These are phyloP conservation scores for Lithobates pipiens DNA, from an alignment of 2,797 vertebrate species.

Conservation along the genomic window DNA sequence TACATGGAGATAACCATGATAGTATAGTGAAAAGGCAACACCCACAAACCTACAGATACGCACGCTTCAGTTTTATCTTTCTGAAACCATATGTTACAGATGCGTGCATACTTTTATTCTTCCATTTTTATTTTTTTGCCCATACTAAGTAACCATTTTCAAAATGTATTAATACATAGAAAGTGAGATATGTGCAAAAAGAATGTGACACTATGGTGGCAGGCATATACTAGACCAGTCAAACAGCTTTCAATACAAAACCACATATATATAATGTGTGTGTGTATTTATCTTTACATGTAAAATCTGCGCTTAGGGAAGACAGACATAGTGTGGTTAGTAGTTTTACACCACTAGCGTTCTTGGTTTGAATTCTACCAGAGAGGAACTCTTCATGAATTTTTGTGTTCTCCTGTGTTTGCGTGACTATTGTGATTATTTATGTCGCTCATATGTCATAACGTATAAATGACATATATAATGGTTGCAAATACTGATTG, in stretches of 20 bases:
- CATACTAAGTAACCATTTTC: not conserved
- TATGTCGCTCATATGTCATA: no score
- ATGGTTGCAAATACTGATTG: not conserved
- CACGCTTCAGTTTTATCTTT: slow-evolving; percentile 9
- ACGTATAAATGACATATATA: not conserved
- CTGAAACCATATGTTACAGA: not conserved
- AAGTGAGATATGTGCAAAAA: not conserved
- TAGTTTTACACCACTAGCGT: no score
- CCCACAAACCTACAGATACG: slow-evolving; percentile 3
- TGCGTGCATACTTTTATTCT: not conserved
- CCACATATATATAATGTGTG: no score
- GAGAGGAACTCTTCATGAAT: not conserved
- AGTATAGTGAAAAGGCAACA: not conserved
- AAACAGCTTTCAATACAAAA: no score
- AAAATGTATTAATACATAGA: not conserved
- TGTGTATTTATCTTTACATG: no score
- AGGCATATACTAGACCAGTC: not conserved
- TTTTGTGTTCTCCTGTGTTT: not conserved
- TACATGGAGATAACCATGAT: slow-evolving; percentile 22
- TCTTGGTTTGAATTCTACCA: not conserved
- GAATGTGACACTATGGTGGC: no score
- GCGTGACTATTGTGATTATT: not conserved
- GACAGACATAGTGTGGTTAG: no score
- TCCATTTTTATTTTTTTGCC: not conserved
- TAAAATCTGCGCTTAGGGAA: no score